Evolutionary conservation across 2,888 invertebrate genomes (phyloP).

Genomic region (Hemicrepidius hirtus): DNA sequence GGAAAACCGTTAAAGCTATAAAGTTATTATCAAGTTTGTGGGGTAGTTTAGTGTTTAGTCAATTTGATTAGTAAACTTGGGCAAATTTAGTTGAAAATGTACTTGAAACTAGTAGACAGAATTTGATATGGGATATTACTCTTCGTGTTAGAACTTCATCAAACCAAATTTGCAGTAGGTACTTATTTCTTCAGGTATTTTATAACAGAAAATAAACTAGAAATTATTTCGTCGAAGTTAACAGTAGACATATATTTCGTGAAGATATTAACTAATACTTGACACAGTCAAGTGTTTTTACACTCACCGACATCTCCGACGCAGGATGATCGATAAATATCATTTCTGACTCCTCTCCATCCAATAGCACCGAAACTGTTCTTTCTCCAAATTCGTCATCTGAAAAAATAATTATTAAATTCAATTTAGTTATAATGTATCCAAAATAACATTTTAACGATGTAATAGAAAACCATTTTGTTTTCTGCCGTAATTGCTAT

Average conservation of each 20-base stretch:
- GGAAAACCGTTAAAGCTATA: conserved; percentile 2
- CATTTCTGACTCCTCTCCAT: conserved; percentile 92
- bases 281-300: not conserved
- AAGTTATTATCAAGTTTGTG: conserved; percentile 15
- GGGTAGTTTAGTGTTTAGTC: conserved; percentile 18
- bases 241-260: no score
- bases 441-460: conserved; percentile 28
- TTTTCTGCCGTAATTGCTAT: not conserved
- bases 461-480: conserved; percentile 29
- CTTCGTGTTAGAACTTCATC: not conserved
- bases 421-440: conserved; percentile 13
- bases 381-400: conserved; percentile 95
- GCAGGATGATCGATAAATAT: conserved; percentile 93
- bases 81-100: conserved; percentile 15
- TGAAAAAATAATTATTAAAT: conserved; percentile 72
- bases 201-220: no score
- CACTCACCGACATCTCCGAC: conserved; percentile 92
- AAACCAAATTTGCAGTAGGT: not conserved
- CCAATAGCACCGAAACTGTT: conserved; percentile 91
- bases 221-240: no score
- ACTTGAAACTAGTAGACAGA: conserved; percentile 7
- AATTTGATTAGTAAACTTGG: conserved; percentile 22
- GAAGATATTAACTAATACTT: no score
- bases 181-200: not conserved
- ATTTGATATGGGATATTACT: not conserved